Evolutionary conservation across 2,888 invertebrate genomes (phyloP).

Genomic region (Drosophila dives): DNA sequence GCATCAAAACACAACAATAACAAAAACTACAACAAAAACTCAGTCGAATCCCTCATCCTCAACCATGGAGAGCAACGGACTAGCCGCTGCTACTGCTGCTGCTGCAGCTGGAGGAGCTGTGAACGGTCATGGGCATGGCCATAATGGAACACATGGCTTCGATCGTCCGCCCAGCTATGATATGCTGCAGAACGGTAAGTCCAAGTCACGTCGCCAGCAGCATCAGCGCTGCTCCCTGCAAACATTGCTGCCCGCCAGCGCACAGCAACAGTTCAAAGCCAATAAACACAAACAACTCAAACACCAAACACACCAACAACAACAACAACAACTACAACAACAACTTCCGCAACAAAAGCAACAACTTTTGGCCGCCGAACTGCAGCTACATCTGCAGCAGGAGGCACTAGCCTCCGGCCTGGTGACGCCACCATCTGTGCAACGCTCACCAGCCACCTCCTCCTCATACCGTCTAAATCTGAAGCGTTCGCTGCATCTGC

Average conservation of each 20-base stretch:
- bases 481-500: conserved; percentile 83
- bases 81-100: conserved; percentile 60
- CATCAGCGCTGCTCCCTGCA: conserved; percentile 83
- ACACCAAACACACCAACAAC: conserved; percentile 61
- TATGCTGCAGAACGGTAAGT: conserved; percentile 85
- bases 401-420: conserved; percentile 66
- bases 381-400: conserved; percentile 66
- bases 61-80: conserved; percentile 81
- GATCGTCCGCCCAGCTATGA: conserved; percentile 84
- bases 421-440: conserved; percentile 65
- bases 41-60: conserved; percentile 84
- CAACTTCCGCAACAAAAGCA: conserved; percentile 72
- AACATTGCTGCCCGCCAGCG: conserved; percentile 81
- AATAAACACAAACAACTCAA: conserved; percentile 79
- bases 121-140: conserved; percentile 58
- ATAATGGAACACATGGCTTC: conserved; percentile 36
- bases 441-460: conserved; percentile 80
- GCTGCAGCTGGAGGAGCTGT: conserved; percentile 41
- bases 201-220: conserved; percentile 84
- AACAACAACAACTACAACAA: conserved; percentile 51
- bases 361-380: conserved; percentile 67
- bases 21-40: conserved; percentile 27
- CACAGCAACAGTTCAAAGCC: conserved; percentile 80
- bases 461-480: conserved; percentile 83
- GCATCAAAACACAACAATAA: conserved; percentile 39